Conservation (phyloP, 2,888 invertebrate genomes). For the Linnaemya tessellans region DNA sequence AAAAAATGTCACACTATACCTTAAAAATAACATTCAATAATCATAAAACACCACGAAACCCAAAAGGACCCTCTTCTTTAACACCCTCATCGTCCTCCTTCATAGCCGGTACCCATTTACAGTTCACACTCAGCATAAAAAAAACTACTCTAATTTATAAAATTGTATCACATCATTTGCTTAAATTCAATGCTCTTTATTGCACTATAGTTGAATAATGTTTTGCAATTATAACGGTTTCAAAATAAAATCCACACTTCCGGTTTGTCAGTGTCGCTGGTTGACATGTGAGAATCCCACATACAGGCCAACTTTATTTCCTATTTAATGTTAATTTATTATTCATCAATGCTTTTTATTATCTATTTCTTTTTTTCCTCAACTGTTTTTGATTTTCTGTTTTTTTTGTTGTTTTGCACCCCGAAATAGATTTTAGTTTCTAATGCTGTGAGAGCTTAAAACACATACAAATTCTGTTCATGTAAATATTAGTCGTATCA, state of each 20-base stretch:
- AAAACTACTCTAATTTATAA: background rate
- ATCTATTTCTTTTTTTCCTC: background rate
- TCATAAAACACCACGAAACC: too few species aligned
- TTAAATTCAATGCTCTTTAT: conserved; percentile 5
- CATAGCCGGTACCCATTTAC: background rate
- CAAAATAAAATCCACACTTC: conserved; percentile 54
- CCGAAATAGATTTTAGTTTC: conserved; percentile 20
- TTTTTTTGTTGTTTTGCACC: background rate
- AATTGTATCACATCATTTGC: conserved; percentile 20
- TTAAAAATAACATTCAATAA: too few species aligned
- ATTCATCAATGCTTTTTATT: conserved; percentile 30
- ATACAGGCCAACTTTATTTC: conserved; percentile 23
- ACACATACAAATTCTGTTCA: background rate
- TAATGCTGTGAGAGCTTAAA: background rate
- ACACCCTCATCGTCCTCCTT: background rate
- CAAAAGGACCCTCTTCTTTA: too few species aligned
- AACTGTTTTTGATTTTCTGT: background rate
- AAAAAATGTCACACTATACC: too few species aligned
- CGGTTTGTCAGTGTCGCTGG: conserved; percentile 8
- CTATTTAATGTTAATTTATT: conserved; percentile 55
- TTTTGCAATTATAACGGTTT: conserved; percentile 39
- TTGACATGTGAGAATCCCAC: conserved; percentile 5
- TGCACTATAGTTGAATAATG: conserved; percentile 40
- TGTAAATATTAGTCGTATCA: conserved; percentile 51
- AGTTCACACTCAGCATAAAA: too few species aligned